Evolutionary conservation across 2,888 invertebrate species (phyloP).

Genomic region (Pheosia gnoma): DNA sequence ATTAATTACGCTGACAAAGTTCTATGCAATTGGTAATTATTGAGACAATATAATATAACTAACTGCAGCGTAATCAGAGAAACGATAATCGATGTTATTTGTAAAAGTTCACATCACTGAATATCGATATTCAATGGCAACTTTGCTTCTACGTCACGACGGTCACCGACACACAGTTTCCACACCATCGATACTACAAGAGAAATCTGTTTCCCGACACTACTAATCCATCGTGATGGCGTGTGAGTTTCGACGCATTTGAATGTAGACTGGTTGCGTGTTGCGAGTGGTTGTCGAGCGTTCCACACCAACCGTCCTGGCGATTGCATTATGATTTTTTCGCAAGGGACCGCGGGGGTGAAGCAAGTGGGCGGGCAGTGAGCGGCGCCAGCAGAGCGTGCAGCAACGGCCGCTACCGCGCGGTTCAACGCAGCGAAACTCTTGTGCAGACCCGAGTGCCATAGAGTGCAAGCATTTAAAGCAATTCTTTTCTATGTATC

Average conservation of each 20-base stretch:
- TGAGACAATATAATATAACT: slow-evolving; percentile 6
- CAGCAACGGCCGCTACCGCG: slow-evolving; percentile 71
- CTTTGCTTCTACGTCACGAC: slow-evolving; percentile 55
- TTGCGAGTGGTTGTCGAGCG: slow-evolving; percentile 73
- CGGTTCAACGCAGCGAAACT: slow-evolving; percentile 72
- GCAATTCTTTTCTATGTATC: slow-evolving; percentile 40
- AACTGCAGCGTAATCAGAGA: slow-evolving; percentile 22
- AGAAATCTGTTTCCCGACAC: slow-evolving; percentile 78
- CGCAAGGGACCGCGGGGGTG: slow-evolving; percentile 81
- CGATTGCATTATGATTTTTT: slow-evolving; percentile 83
- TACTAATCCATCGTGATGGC: slow-evolving; percentile 79
- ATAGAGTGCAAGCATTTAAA: slow-evolving; percentile 49
- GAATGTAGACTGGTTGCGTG: slow-evolving; percentile 82
- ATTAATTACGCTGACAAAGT: not conserved
- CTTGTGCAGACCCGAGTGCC: slow-evolving; percentile 52
- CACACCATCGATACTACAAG: slow-evolving; percentile 61
- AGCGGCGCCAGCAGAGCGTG: slow-evolving; percentile 75
- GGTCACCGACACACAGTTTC: slow-evolving; percentile 58
- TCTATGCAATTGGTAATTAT: slow-evolving; percentile 6
- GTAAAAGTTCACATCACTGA: slow-evolving; percentile 75
- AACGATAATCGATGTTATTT: slow-evolving; percentile 35
- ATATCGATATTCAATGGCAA: slow-evolving; percentile 75
- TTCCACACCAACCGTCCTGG: slow-evolving; percentile 82
- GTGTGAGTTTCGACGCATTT: slow-evolving; percentile 82
- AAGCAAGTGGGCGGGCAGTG: slow-evolving; percentile 60